phyloP scores from a whole-genome alignment of 2,113 vertebrate species.

The Clinocottus analis region DNA sequence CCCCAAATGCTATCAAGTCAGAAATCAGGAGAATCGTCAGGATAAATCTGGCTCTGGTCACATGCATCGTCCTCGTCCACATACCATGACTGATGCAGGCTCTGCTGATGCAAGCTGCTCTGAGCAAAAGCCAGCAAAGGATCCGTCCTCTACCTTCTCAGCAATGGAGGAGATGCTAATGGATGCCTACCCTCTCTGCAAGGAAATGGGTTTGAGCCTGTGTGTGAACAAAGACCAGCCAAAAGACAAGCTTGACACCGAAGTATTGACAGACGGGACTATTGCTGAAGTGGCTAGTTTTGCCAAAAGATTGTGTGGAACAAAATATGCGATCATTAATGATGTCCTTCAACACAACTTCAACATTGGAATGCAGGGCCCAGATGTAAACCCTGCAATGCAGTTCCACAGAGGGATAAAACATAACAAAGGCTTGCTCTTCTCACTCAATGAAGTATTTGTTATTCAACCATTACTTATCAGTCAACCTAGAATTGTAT shows the following conservation, averaged over 20 bases:
- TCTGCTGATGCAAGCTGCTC: background rate
- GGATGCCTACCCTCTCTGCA: constrained; percentile 19
- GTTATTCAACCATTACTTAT: background rate
- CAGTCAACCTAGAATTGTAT: fast-evolving
- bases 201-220: constrained; percentile 39
- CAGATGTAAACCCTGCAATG: fast-evolving
- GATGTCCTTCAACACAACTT: constrained; percentile 37
- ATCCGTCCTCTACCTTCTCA: background rate
- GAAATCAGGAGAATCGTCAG: background rate
- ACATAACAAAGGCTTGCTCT: fast-evolving
- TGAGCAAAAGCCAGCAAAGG: background rate
- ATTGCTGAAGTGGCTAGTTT: constrained; percentile 13
- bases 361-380: background rate
- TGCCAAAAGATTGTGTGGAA: constrained; percentile 23
- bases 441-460: constrained; percentile 30
- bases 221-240: constrained; percentile 25
- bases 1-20: constrained; percentile 30
- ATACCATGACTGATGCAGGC: background rate
- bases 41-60: background rate
- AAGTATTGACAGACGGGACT: background rate
- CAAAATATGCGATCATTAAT: background rate
- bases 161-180: constrained; percentile 6
- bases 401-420: fast-evolving
- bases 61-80: background rate
- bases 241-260: background rate